Evolutionary conservation across 37 sponge, comb jelly and placozoan species (phyloP).

Genomic region (Spongilla lacustris): DNA sequence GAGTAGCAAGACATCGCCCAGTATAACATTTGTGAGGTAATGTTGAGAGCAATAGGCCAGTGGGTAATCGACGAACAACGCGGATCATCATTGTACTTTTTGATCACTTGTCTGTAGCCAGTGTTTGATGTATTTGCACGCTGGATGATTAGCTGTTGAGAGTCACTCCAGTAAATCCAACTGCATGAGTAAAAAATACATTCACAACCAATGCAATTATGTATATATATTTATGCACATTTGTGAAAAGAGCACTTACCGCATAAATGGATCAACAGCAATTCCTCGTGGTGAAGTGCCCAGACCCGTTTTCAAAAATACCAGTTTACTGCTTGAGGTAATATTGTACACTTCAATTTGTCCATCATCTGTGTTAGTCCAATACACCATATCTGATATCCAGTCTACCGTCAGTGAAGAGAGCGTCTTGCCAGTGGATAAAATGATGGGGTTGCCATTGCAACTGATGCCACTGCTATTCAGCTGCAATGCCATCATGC

Average conservation of each 20-base stretch:
- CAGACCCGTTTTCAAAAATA: not conserved
- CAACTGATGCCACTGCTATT: not conserved
- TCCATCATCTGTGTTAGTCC: not conserved
- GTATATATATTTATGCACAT: too few species aligned
- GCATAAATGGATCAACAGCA: not conserved
- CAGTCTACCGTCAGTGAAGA: not conserved
- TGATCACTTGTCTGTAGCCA: too few species aligned
- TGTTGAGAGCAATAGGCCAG: too few species aligned
- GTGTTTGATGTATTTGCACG: too few species aligned
- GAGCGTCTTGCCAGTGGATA: not conserved
- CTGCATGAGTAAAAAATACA: not conserved
- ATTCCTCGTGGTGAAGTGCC: not conserved
- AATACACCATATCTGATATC: constrained; percentile 11
- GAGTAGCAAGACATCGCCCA: too few species aligned
- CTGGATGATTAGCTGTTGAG: too few species aligned
- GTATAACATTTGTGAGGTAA: too few species aligned
- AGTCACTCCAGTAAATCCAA: not conserved
- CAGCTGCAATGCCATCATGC: too few species aligned
- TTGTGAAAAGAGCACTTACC: not conserved
- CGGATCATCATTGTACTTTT: too few species aligned
- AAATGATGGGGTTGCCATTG: not conserved
- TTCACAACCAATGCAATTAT: too few species aligned
- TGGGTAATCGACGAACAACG: too few species aligned
- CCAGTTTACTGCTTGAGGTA: constrained; percentile 7
- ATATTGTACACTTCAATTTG: not conserved